Conservation (phyloP, 2,113 vertebrate species). For the Smithornis capensis region DNA sequence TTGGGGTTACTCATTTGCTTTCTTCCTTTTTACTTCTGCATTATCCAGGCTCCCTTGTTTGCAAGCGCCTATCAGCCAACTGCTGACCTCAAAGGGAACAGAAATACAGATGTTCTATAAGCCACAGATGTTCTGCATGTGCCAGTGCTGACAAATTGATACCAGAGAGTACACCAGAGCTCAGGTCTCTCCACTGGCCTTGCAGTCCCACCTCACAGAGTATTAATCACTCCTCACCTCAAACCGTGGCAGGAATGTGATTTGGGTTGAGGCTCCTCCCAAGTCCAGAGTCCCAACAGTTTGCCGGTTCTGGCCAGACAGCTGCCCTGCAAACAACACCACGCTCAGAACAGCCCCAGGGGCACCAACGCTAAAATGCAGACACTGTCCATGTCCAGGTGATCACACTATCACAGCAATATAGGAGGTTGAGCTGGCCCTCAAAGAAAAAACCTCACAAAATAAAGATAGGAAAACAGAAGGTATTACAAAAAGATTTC, state of each 20-base stretch:
- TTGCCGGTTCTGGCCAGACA: constrained; percentile 82
- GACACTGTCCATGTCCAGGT: not conserved
- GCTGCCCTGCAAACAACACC: constrained; percentile 82
- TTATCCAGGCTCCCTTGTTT: not conserved
- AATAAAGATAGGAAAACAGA: not conserved
- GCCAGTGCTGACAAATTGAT: not conserved
- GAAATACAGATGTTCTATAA: not conserved
- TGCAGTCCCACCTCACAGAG: not conserved
- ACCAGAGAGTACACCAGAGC: not conserved
- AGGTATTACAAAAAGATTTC: not conserved
- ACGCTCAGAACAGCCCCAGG: constrained; percentile 5
- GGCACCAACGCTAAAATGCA: not conserved
- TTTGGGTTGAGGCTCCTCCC: constrained; percentile 96
- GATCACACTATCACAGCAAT: not conserved
- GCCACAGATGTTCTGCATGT: not conserved
- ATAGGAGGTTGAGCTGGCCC: not conserved
- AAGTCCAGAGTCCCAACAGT: constrained; percentile 93
- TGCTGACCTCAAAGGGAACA: constrained; percentile 10
- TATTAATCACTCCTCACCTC: constrained; percentile 77
- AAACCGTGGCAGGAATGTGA: constrained; percentile 92
- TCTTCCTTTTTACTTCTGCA: not conserved
- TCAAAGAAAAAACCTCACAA: not conserved
- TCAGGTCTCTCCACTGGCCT: not conserved
- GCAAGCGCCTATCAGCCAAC: not conserved
- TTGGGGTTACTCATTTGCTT: not conserved